phyloP scores from a whole-genome alignment of 2,888 invertebrate genomes.

The Cepaea hortensis region DNA sequence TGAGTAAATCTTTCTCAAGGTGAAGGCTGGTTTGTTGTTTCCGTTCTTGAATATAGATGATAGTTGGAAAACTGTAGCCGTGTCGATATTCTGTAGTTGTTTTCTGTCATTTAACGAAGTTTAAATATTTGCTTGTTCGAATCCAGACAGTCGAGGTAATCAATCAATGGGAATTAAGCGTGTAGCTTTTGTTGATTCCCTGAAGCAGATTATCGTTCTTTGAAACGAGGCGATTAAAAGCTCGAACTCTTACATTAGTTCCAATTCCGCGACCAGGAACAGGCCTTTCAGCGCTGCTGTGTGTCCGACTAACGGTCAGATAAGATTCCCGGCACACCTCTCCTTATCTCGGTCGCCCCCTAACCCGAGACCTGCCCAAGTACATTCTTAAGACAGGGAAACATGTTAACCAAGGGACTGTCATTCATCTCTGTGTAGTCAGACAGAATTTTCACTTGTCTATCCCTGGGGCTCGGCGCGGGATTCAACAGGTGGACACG shows the following conservation, averaged over 20 bases:
- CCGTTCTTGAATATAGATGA: neutral
- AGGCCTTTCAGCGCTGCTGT: neutral
- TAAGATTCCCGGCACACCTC: neutral
- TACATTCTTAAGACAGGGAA: slow-evolving; percentile 6
- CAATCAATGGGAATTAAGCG: slow-evolving; percentile 9
- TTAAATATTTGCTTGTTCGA: neutral
- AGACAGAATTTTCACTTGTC: neutral
- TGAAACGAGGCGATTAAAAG: neutral
- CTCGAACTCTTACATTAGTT: neutral
- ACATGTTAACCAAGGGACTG: neutral
- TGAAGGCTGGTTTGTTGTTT: neutral
- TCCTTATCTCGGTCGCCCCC: neutral
- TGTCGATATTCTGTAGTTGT: neutral
- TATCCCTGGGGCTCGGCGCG: neutral
- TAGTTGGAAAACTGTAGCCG: neutral
- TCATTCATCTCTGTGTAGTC: neutral
- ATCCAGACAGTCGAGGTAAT: neutral
- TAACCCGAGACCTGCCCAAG: neutral
- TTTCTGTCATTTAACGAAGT: too few relatives aligned
- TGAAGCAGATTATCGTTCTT: slow-evolving; percentile 11
- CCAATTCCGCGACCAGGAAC: neutral
- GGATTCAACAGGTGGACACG: slow-evolving; percentile 13
- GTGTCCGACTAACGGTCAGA: neutral
- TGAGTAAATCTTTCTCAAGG: too few relatives aligned
- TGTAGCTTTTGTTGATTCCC: neutral